Percentiles rank a stretch among this genome's conserved stretches.
These are phyloP conservation scores for Sycophila sp. DNA, from an alignment of 1,140 invertebrate species.

Conservation along the genomic window DNA sequence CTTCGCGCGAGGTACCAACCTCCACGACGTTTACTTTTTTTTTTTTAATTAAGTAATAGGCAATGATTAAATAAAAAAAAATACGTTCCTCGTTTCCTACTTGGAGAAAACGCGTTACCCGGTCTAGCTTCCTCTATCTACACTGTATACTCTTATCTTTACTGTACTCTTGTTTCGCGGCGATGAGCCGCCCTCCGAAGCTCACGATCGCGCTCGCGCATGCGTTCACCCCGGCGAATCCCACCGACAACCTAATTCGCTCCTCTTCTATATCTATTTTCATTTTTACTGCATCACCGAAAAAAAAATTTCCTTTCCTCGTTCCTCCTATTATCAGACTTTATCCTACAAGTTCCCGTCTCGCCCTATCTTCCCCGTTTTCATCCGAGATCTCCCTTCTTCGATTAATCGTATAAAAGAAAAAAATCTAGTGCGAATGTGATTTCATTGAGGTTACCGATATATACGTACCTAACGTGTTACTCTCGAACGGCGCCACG, in stretches of 20 bases:
- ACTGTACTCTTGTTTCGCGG: slow-evolving; percentile 3
- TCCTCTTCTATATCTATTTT: slow-evolving; percentile 1
- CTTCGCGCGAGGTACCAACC: not conserved
- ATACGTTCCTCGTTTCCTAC: slow-evolving; percentile 24
- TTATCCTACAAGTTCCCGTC: too few species aligned
- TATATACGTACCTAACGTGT: slow-evolving; percentile 54
- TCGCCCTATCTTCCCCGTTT: not conserved
- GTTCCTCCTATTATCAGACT: too few species aligned
- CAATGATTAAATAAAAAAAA: slow-evolving; percentile 9
- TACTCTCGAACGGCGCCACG: slow-evolving; percentile 40
- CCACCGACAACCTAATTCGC: slow-evolving; percentile 10
- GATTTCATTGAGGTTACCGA: slow-evolving; percentile 66
- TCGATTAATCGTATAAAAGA: slow-evolving; percentile 26
- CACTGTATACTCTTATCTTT: not conserved
- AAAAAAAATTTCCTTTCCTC: too few species aligned
- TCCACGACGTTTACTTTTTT: not conserved
- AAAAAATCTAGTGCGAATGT: slow-evolving; percentile 58
- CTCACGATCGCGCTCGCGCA: not conserved
- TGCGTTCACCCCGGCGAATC: not conserved
- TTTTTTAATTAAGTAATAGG: not conserved
- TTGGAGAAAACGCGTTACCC: not conserved
- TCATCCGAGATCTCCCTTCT: not conserved
- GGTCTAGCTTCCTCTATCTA: slow-evolving; percentile 24
- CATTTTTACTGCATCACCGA: too few species aligned
- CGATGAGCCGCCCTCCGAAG: not conserved